Percentiles rank a stretch among this genome's conserved stretches.
These are phyloP conservation scores for Drosophila orosa DNA, from an alignment of 1,140 invertebrate species.

Conservation along the genomic window DNA sequence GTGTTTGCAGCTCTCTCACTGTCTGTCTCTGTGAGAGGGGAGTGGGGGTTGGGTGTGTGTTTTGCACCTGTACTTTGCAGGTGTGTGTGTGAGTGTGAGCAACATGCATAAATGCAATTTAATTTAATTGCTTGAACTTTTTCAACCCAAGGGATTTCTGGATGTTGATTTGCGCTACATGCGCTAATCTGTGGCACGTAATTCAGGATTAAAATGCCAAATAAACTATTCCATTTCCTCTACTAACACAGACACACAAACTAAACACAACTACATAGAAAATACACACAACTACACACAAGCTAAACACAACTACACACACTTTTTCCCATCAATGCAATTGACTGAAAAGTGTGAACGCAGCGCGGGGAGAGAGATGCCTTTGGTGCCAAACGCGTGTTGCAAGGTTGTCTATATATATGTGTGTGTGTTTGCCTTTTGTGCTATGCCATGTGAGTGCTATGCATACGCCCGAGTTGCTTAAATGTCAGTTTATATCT, in stretches of 20 bases:
- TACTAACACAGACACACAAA: neutral
- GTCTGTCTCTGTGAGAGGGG: neutral
- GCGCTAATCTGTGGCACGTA: slow-evolving; percentile 71
- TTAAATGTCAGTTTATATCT: slow-evolving; percentile 83
- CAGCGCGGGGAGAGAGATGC: slow-evolving; percentile 17
- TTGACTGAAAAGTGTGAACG: slow-evolving; percentile 57
- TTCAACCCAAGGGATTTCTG: slow-evolving; percentile 33
- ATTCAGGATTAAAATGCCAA: slow-evolving; percentile 66
- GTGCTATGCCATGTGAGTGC: slow-evolving; percentile 47
- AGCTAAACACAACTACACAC: neutral
- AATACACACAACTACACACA: neutral
- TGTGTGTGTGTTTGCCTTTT: slow-evolving; percentile 55
- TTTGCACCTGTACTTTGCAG: neutral
- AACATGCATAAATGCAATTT: slow-evolving; percentile 59
- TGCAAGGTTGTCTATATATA: slow-evolving; percentile 47
- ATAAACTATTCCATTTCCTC: slow-evolving; percentile 39
- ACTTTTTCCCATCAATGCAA: slow-evolving; percentile 61
- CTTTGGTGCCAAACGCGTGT: slow-evolving; percentile 53
- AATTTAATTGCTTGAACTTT: slow-evolving; percentile 77
- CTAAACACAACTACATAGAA: neutral
- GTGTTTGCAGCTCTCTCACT: slow-evolving; percentile 31
- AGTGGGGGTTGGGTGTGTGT: slow-evolving; percentile 7
- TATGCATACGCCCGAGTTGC: slow-evolving; percentile 79
- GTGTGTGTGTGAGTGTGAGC: neutral
- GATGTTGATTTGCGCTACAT: slow-evolving; percentile 47